These are phyloP conservation scores for Drosophila trapezifrons DNA, from an alignment of 1,140 invertebrate species.

Conservation along the genomic window DNA sequence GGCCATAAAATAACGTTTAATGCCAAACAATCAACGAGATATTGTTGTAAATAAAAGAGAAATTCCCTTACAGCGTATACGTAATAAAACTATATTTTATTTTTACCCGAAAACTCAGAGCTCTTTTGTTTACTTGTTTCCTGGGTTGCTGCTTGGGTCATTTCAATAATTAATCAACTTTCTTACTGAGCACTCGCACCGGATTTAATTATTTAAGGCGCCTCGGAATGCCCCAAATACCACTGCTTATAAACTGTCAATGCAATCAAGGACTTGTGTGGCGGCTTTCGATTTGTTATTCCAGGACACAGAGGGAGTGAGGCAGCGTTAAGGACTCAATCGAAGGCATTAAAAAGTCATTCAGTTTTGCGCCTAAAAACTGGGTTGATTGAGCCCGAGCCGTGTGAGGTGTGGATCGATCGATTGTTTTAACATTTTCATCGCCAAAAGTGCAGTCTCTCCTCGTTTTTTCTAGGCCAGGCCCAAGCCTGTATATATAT, in stretches of 20 bases:
- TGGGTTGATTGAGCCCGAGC: constrained; percentile 29
- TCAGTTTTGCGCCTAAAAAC: constrained; percentile 21
- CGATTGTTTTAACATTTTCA: constrained; percentile 36
- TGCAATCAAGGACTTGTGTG: constrained; percentile 27
- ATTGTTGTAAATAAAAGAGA: background rate
- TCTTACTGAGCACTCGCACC: constrained; percentile 23
- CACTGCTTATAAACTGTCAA: constrained; percentile 20
- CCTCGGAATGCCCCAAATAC: constrained; percentile 25
- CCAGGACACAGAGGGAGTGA: background rate
- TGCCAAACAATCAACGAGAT: constrained; percentile 5
- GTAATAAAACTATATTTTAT: constrained; percentile 5
- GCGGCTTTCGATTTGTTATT: constrained; percentile 9
- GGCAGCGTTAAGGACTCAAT: constrained; percentile 13
- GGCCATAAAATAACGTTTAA: constrained; percentile 6
- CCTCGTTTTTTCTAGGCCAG: background rate
- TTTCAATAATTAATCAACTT: constrained; percentile 37
- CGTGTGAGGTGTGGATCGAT: constrained; percentile 5
- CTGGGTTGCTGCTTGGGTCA: background rate
- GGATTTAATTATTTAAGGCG: constrained; percentile 37
- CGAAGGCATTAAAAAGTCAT: constrained; percentile 25
- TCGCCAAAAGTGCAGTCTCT: constrained; percentile 28
- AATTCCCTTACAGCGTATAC: background rate
- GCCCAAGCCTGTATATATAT: constrained; percentile 1
- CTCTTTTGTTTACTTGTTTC: constrained; percentile 11
- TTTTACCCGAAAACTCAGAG: background rate